Evolutionary conservation across 2,113 vertebrate genomes (phyloP).

Genomic region (Campylomormyrus numenius): DNA sequence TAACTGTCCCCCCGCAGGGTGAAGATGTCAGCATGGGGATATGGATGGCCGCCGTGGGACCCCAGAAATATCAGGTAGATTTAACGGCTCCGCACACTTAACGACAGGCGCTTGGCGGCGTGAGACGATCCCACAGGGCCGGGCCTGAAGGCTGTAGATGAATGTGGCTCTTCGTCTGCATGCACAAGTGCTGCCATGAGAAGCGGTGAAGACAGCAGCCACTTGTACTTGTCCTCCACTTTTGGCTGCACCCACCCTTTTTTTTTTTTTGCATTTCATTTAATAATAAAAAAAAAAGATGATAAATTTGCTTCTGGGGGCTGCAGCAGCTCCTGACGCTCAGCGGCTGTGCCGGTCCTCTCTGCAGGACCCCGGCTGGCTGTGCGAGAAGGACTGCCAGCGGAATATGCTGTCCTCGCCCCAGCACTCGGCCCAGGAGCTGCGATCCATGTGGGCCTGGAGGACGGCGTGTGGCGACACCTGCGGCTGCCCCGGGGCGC

Average conservation of each 20-base stretch:
- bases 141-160: neutral
- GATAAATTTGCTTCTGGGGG: neutral
- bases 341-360: neutral
- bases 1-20: constrained; percentile 61
- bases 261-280: neutral
- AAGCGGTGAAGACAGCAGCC: neutral
- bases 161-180: neutral
- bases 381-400: constrained; percentile 88
- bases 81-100: neutral
- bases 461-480: constrained; percentile 79
- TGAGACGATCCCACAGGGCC: neutral
- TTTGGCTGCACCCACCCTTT: neutral
- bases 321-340: neutral
- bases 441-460: constrained; percentile 71
- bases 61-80: constrained; percentile 79
- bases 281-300: neutral
- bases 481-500: constrained; percentile 69
- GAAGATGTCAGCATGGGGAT: constrained; percentile 99
- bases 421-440: constrained; percentile 78
- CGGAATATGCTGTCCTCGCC: constrained; percentile 90
- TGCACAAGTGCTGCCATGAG: neutral
- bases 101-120: neutral
- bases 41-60: constrained; percentile 96
- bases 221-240: neutral
- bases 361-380: constrained; percentile 79